Percentiles rank a stretch among this genome's conserved stretches.
phyloP scores from a whole-genome alignment of 2,113 vertebrate genomes.

The Sisor rabdophorus region DNA sequence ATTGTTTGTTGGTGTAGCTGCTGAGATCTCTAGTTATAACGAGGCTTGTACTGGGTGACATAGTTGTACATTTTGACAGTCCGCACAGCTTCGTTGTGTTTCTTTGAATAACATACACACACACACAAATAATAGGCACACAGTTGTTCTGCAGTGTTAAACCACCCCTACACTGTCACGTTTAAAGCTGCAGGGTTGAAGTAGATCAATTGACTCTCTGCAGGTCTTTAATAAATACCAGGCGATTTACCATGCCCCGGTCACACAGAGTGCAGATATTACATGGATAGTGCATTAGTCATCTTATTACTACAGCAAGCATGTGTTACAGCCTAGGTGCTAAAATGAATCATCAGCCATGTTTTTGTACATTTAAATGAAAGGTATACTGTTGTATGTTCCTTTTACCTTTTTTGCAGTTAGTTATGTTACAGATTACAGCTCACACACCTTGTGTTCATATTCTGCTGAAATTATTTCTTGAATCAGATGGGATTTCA shows the following conservation, averaged over 20 bases:
- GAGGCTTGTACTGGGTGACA: not conserved
- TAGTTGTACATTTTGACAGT: constrained; percentile 27
- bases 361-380: not conserved
- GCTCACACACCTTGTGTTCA: not conserved
- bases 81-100: not conserved
- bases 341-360: constrained; percentile 13
- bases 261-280: not conserved
- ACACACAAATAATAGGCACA: constrained; percentile 23
- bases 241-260: constrained; percentile 6
- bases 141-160: constrained; percentile 1
- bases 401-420: not conserved
- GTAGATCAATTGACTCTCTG: constrained; percentile 1
- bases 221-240: constrained; percentile 24
- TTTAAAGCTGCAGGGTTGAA: constrained; percentile 22
- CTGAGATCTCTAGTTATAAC: not conserved
- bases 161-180: not conserved
- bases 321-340: constrained; percentile 18
- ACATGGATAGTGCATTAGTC: constrained; percentile 14
- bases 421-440: no score
- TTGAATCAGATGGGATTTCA: not conserved
- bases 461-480: not conserved
- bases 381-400: not conserved
- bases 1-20: not conserved
- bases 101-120: not conserved
- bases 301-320: constrained; percentile 20